phyloP scores from a whole-genome alignment of 2,113 vertebrate genomes.

The Carlito syrichta region DNA sequence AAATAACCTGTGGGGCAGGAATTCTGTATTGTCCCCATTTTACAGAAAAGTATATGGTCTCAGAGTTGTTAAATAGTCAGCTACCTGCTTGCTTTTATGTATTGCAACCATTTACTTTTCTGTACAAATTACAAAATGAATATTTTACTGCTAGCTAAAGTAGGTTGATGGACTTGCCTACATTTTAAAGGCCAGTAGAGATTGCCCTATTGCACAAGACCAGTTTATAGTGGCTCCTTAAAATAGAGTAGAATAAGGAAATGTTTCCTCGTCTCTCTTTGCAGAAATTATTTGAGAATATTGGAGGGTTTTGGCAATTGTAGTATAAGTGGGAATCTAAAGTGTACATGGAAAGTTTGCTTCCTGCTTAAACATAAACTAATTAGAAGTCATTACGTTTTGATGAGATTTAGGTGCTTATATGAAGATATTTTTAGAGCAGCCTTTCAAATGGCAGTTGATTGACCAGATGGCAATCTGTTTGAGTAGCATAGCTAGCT shows the following conservation, averaged over 20 bases:
- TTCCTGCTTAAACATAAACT: constrained; percentile 43
- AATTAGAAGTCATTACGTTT: constrained; percentile 37
- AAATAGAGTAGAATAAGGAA: not conserved
- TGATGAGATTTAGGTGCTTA: constrained; percentile 36
- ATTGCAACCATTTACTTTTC: not conserved
- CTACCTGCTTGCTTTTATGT: not conserved
- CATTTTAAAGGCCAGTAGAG: not conserved
- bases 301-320: not conserved
- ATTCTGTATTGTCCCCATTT: not conserved
- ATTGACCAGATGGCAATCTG: constrained; percentile 47
- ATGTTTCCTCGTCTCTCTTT: not conserved
- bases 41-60: not conserved
- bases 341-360: constrained; percentile 19
- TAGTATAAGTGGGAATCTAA: constrained; percentile 4
- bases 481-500: constrained; percentile 45
- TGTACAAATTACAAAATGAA: not conserved
- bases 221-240: not conserved
- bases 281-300: not conserved
- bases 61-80: not conserved
- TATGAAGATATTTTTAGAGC: constrained; percentile 36
- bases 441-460: constrained; percentile 47
- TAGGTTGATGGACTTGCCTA: not conserved
- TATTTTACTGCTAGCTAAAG: not conserved
- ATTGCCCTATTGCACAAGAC: not conserved
- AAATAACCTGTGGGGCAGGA: not conserved